Conservation (phyloP, 2,888 invertebrate genomes). For the Carcina quercana region DNA sequence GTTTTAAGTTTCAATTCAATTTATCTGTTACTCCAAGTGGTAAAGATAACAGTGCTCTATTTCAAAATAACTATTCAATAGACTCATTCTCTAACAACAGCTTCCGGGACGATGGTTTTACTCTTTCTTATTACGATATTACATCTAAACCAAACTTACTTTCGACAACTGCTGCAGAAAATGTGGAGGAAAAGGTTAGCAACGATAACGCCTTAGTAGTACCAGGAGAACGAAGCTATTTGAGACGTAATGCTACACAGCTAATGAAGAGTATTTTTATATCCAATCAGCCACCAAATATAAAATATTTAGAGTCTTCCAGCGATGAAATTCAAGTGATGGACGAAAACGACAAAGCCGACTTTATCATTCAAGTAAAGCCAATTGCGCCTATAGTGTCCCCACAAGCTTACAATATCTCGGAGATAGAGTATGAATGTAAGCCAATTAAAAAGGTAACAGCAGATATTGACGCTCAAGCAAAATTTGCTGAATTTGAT, state of each 20-base stretch:
- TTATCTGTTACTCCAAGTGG: too few species aligned
- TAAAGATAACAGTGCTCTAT: too few species aligned
- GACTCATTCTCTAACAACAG: slow-evolving; percentile 15
- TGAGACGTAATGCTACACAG: slow-evolving; percentile 21
- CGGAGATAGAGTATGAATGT: too few species aligned
- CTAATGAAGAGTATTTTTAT: slow-evolving; percentile 29
- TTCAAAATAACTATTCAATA: too few species aligned
- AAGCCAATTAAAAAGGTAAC: too few species aligned
- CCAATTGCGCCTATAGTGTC: slow-evolving; percentile 17
- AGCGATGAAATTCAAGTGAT: too few species aligned
- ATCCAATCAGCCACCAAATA: too few species aligned
- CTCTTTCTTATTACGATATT: slow-evolving; percentile 29
- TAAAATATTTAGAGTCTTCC: too few species aligned
- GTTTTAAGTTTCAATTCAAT: too few species aligned
- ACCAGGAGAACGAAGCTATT: slow-evolving; percentile 18
- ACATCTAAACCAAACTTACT: slow-evolving; percentile 38
- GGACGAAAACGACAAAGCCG: slow-evolving; percentile 27
- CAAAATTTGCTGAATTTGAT: slow-evolving; percentile 39
- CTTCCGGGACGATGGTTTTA: slow-evolving; percentile 19
- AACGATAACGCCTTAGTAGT: slow-evolving; percentile 29
- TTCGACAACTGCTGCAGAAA: slow-evolving; percentile 31
- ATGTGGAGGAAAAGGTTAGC: slow-evolving; percentile 23
- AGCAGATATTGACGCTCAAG: slow-evolving; percentile 44
- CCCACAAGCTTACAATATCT: too few species aligned
- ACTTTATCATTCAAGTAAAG: slow-evolving; percentile 39